These are phyloP conservation scores for Leucoma salicis DNA, from an alignment of 2,888 invertebrate species.

Conservation along the genomic window DNA sequence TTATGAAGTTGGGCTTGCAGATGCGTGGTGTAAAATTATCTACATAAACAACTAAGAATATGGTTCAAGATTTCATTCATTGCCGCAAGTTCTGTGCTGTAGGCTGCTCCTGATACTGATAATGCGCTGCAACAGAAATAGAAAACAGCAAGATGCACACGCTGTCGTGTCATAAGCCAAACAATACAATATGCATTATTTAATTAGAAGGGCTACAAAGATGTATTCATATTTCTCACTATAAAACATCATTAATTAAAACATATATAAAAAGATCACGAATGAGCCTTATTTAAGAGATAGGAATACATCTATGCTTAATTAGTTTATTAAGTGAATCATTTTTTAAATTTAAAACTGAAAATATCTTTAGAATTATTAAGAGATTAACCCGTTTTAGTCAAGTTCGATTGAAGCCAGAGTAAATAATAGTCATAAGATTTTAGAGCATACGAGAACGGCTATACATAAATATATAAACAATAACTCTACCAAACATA, in stretches of 20 bases:
- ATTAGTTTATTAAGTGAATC: conserved; percentile 9
- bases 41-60: conserved; percentile 25
- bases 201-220: conserved; percentile 13
- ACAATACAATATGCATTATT: conserved; percentile 49
- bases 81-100: conserved; percentile 57
- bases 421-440: too few relatives aligned
- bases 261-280: conserved; percentile 11
- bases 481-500: too few relatives aligned
- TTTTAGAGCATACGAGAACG: too few relatives aligned
- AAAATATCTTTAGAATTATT: too few relatives aligned
- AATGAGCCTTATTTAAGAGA: conserved; percentile 19
- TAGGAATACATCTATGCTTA: conserved; percentile 25
- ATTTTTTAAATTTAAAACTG: conserved; percentile 4
- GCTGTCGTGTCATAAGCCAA: conserved; percentile 60
- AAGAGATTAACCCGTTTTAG: too few relatives aligned
- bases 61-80: conserved; percentile 53
- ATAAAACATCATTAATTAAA: conserved; percentile 7
- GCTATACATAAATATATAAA: neutral
- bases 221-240: conserved; percentile 31
- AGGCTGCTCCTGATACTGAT: conserved; percentile 66
- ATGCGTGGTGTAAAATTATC: conserved; percentile 8
- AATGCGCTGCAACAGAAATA: conserved; percentile 76
- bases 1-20: conserved; percentile 11
- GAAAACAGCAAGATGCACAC: conserved; percentile 75
- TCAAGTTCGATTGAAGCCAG: too few relatives aligned